Conservation (phyloP, 2,797 vertebrate species). For the Melopsittacus undulatus region DNA sequence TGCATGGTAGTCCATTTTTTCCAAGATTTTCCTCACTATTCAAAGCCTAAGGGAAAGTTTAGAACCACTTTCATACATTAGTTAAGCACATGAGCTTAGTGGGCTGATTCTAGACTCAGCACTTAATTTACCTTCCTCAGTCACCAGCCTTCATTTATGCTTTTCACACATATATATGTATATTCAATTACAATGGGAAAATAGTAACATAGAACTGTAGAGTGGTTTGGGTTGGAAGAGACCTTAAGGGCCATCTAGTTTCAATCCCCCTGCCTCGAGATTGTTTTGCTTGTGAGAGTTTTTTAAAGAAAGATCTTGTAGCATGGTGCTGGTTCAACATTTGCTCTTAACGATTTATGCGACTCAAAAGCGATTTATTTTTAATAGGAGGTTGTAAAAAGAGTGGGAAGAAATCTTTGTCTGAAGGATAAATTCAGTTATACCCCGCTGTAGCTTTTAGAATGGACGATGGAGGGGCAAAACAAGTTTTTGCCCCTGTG, state of each 20-base stretch:
- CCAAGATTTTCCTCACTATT: neutral
- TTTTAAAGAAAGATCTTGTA: neutral
- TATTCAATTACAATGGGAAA: fast-evolving
- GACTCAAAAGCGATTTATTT: neutral
- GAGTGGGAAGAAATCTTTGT: neutral
- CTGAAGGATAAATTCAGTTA: fast-evolving
- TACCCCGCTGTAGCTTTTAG: neutral
- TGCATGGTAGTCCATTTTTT: neutral
- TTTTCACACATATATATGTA: fast-evolving
- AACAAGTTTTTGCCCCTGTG: no score
- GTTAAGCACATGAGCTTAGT: neutral
- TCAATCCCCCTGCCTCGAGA: neutral
- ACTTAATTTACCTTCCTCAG: neutral
- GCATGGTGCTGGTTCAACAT: neutral
- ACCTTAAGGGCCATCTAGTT: neutral
- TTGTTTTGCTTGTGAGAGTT: neutral
- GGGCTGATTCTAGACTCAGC: neutral
- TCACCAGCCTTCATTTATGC: neutral
- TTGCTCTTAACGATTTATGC: fast-evolving
- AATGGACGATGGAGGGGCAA: no score
- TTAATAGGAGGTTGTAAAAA: neutral
- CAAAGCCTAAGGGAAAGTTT: neutral
- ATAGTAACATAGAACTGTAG: neutral
- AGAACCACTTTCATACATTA: neutral
- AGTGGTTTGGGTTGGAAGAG: neutral